These are phyloP conservation scores for Periophthalmus magnuspinnatus DNA, from an alignment of 2,797 vertebrate species.

Conservation along the genomic window DNA sequence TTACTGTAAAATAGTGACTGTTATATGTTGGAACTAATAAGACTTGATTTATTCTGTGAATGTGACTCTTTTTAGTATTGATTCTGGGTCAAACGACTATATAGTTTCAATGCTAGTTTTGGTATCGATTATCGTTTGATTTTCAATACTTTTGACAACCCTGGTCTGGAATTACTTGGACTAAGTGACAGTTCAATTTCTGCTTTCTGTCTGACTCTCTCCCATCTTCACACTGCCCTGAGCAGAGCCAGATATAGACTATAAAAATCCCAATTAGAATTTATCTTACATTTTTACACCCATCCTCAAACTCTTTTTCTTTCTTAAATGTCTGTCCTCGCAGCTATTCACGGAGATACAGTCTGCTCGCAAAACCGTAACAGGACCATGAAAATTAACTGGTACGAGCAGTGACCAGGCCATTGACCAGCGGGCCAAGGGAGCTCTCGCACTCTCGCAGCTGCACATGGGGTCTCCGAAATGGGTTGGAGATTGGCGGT, in stretches of 20 bases:
- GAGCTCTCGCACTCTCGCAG: constrained; percentile 21
- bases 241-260: constrained; percentile 19
- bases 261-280: constrained; percentile 21
- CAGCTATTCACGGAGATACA: constrained; percentile 41
- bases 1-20: too few species aligned
- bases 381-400: constrained; percentile 56
- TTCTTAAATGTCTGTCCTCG: constrained; percentile 32
- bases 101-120: too few species aligned
- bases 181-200: neutral
- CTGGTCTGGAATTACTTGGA: neutral
- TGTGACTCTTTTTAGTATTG: too few species aligned
- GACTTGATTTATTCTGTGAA: too few species aligned
- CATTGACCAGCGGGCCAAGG: constrained; percentile 53
- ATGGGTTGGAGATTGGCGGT: constrained; percentile 63
- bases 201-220: too few species aligned
- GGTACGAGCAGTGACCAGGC: constrained; percentile 43
- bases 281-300: constrained; percentile 29
- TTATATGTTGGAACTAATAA: too few species aligned
- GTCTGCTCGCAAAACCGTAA: constrained; percentile 44
- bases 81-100: too few species aligned
- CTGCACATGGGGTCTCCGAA: constrained; percentile 20
- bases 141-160: neutral
- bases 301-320: constrained; percentile 40
- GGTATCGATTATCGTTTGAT: too few species aligned
- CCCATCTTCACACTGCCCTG: neutral